Base-by-base conservation (phyloP, 2,888 invertebrate species). In the Rhodophaea formosa region DNA sequence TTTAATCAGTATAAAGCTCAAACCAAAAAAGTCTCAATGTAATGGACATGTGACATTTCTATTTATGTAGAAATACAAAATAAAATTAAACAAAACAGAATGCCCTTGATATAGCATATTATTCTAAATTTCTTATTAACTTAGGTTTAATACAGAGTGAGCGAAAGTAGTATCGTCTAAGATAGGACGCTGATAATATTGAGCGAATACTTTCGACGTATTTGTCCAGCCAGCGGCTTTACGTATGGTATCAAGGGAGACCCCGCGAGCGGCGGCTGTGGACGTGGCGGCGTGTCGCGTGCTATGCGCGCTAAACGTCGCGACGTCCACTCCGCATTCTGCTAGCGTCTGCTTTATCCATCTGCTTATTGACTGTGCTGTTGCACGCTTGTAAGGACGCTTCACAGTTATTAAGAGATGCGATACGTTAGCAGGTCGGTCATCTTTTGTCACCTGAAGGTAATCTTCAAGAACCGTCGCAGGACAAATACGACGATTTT, bases 311-410 rank as follows among this genome's bases (percentile, higher is more conserved):
- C 32, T 32, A 14, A 56, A 30, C 16, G 2, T 14, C 8, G 15
- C 3, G 15, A 57, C 56, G 39, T 61, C 57, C 8, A 64, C 54
- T 42, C 62, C 60, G 8, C 61, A 59, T 16, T 60, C 61, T 3
- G 53, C 30, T 12, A 62, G 44, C 2, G 45, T 54, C 30, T 54
- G 45, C 39, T 62, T 63, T 8, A 66, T 62, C 65, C 63, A 63
- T 35, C 61, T 54, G 42, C 63, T 62, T 32, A 63, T 60, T 7
- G 62, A 43, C 47, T 60, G 57, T n/a, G 59, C 30, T 7, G 59
- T 54, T 7, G 59, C 60, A 0, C 10, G 5, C n/a, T 43, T 62
- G 52, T 56, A 49, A 1, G 62, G 62, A 10, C 47, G 49, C 30
- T 58, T 64, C 10, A 45, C 10, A 16, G 16, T 45, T 45, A 45